A percentile compares a stretch with the other conserved stretches of the same genome.
phyloP scores from a whole-genome alignment of 1,140 invertebrate species.

The Tetramorium parvispinum region DNA sequence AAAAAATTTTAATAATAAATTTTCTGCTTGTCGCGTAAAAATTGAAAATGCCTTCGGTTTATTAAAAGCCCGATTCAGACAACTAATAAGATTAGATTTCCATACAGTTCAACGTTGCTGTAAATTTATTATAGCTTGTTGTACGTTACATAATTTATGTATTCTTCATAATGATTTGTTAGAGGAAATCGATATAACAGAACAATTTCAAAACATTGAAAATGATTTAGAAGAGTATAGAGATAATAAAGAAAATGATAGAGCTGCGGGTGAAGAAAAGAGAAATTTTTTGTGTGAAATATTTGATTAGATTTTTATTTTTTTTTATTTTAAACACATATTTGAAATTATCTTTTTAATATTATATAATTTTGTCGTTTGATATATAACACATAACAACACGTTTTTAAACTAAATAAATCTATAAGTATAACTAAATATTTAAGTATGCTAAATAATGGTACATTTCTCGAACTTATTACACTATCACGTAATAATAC shows the following conservation, averaged over 20 bases:
- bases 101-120: not conserved
- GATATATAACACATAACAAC: no score
- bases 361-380: no score
- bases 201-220: not conserved
- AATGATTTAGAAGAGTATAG: not conserved
- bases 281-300: no score
- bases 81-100: not conserved
- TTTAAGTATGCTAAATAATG: no score
- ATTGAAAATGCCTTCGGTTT: slow-evolving; percentile 5
- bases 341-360: no score
- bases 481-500: no score
- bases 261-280: not conserved
- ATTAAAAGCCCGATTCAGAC: not conserved
- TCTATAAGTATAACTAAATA: no score
- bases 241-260: not conserved
- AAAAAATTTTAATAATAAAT: not conserved
- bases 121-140: not conserved
- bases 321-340: no score
- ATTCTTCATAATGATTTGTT: not conserved
- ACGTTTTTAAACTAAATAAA: no score
- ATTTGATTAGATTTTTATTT: no score
- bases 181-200: no score
- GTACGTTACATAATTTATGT: not conserved
- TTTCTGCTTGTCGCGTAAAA: not conserved
- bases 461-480: no score